phyloP scores from a whole-genome alignment of 2,113 vertebrate genomes.

The Colaptes auratus region DNA sequence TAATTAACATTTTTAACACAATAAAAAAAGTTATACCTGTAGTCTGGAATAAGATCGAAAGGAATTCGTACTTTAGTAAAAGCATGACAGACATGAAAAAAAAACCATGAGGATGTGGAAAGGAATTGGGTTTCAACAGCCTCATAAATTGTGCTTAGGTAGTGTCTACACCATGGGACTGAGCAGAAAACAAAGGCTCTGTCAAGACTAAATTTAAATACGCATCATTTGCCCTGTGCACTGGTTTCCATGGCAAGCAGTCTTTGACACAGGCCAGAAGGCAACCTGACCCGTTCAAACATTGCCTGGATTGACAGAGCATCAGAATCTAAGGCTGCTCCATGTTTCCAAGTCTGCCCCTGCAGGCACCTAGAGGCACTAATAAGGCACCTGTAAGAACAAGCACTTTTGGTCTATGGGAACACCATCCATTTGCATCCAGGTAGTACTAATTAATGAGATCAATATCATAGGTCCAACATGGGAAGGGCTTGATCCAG shows the following conservation, averaged over 20 bases:
- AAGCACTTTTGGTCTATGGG: not conserved
- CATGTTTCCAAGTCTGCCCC: not conserved
- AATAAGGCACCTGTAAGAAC: not conserved
- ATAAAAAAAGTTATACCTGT: not conserved
- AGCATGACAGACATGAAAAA: not conserved
- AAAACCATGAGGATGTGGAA: not conserved
- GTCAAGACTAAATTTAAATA: not conserved
- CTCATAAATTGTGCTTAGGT: not conserved
- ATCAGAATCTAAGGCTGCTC: not conserved
- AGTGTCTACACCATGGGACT: not conserved
- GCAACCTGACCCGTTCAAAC: not conserved
- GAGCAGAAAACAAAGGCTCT: not conserved
- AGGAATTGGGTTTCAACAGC: not conserved
- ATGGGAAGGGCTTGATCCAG: not conserved
- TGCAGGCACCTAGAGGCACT: not conserved
- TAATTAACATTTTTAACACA: not conserved
- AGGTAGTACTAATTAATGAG: not conserved
- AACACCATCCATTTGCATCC: not conserved
- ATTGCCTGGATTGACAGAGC: not conserved
- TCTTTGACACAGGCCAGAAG: not conserved
- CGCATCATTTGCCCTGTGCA: not conserved
- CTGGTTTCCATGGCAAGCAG: not conserved
- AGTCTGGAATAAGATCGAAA: not conserved
- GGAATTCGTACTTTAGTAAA: not conserved
- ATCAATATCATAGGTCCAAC: not conserved